Conservation (phyloP, 1,140 invertebrate species). For the Drosophila trapezifrons region DNA sequence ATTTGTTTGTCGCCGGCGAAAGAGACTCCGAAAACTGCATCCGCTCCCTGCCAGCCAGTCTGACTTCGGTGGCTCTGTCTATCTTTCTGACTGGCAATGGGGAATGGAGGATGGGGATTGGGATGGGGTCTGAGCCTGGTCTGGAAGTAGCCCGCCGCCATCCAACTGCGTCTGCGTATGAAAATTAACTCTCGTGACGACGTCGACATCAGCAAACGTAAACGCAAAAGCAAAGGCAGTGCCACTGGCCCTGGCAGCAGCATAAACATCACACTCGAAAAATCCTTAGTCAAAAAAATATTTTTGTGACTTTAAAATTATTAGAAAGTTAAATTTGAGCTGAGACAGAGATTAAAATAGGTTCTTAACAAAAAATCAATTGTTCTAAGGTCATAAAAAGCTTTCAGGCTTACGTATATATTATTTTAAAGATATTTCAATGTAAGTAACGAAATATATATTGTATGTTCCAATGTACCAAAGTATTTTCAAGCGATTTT, state of each 20-base stretch:
- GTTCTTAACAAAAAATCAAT: too few species aligned
- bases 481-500: too few species aligned
- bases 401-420: too few species aligned
- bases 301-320: neutral
- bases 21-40: constrained; percentile 40
- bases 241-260: constrained; percentile 11
- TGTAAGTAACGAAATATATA: too few species aligned
- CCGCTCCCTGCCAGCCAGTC: constrained; percentile 25
- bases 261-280: constrained; percentile 27
- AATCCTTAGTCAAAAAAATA: neutral
- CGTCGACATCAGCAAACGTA: constrained; percentile 34
- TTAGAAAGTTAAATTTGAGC: too few species aligned
- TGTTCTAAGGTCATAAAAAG: too few species aligned
- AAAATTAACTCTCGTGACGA: constrained; percentile 82
- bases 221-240: constrained; percentile 21
- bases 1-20: constrained; percentile 66
- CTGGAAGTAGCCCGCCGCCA: constrained; percentile 28
- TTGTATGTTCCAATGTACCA: too few species aligned
- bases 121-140: constrained; percentile 3
- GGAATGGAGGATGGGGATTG: neutral
- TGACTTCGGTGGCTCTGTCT: constrained; percentile 25
- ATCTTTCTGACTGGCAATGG: constrained; percentile 3
- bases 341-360: too few species aligned
- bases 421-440: too few species aligned
- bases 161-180: constrained; percentile 75